Evolutionary conservation across 1,140 invertebrate genomes (phyloP), one percentile per base, ranked within the genome.

Genomic region (Eufriesea mexicana): DNA sequence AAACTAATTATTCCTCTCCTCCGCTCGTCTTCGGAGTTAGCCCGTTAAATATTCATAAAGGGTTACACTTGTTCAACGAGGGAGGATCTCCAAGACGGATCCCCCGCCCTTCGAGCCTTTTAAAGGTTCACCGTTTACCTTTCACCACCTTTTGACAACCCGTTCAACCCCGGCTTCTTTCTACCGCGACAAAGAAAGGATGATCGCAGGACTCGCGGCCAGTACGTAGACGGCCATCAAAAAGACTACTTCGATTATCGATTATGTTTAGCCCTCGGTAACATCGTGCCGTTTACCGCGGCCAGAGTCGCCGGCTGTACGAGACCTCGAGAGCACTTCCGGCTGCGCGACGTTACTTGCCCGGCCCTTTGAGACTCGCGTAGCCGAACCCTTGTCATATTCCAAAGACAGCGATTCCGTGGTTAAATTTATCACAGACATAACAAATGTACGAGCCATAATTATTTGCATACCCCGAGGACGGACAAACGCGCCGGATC

Each of bases 391-490:
- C 85, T 87, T 80, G 81, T 86, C 89, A 70, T 70, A 72, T 67
- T 59, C 68, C 64, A 79, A 83, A 87, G 86, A 87, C 84, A 85
- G 45, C 64, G 57, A 59, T 42, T 18, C 71, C 12, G 64, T 12
- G 49, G 47, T 62, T 78, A 76, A 72, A 86, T 86, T 89, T 89
- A 86, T 70, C 73, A 57, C 84, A 42, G 67, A 28, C 47, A 14
- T 84, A 89, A 86, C 85, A 84, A 82, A 80, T 70, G 59, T 62
- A 68, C 72, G 59, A 45, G 62, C 54, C 47, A 66, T 57, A 79
- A 89, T 87, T 87, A 87, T 89, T 90, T 88, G 80, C 83, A 89
- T 84, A 73, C 57, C 61, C 61, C 68, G 80, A 80, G 74, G 42
- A 57, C 57, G 45, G 82, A 68, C 61, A 55, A 76, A 71, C 47